Base-by-base conservation (phyloP, 2,797 vertebrate species). In the Sphenodon punctatus region DNA sequence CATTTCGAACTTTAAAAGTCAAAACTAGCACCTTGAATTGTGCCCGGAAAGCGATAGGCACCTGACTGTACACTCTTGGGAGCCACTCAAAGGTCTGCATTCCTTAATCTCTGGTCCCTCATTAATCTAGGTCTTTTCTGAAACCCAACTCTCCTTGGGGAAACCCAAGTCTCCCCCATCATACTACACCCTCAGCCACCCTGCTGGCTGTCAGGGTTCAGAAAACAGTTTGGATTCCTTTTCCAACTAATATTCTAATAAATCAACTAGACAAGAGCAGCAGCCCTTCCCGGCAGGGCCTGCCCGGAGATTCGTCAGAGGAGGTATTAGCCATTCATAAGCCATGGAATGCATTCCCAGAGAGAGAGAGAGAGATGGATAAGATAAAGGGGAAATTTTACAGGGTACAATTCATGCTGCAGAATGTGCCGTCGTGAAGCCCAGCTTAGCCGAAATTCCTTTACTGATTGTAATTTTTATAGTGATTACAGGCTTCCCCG, bases 381-480 rank as follows among this genome's bases (percentile, higher is more conserved):
- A 34, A 88, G 53, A 73, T 10, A 76, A 72, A 88, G 80, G 59
- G 10, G 8, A 78, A 64, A 17, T 68, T 65, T 75, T 87, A 67
- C 1, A 7, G 80, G 25, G 43, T 68, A 25, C 30, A 46, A 43
- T 20, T 74, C 67, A 71, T 43, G 5, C 8, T 78, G 67, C 51
- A 76, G 46, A 59, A 65, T 30, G 13, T 58, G 39, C 10, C 72
- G 11, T 23, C 32, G 71, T 3, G 55, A 4, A 65, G 34, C 22
- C 23, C 63, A 36, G 81, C 80, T 22, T 27, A 86, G 71, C 58
- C 84, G 61, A 83, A 84, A 85, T 72, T 32, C 23, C 49, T 19
- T 58, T 68, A 71, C 67, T 87, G 71, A 84, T 80, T 27, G 60
- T 10, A 36, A 38, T 41, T 82, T 76, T 67, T 34, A 39, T 59